Evolutionary conservation across 2,113 vertebrate genomes (phyloP).

Genomic region (Pedionomus torquatus): DNA sequence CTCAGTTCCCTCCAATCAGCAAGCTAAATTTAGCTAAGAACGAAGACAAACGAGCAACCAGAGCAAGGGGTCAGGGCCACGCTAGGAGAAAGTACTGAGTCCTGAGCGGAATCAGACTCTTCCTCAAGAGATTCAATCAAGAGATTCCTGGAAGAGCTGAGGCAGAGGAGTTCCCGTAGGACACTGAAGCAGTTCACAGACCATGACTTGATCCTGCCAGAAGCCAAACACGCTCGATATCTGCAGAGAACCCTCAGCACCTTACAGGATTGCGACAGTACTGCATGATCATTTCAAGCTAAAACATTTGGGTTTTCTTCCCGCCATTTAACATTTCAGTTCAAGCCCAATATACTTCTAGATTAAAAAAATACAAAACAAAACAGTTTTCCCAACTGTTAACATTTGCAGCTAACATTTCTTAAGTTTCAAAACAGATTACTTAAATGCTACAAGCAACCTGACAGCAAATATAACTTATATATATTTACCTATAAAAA

Average conservation of each 20-base stretch:
- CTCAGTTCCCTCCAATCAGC: neutral
- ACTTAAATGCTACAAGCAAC: neutral
- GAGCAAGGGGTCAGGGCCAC: neutral
- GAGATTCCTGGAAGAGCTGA: neutral
- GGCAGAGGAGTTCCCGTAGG: neutral
- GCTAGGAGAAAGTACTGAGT: neutral
- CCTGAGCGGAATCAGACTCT: neutral
- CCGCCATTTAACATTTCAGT: neutral
- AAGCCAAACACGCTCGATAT: neutral
- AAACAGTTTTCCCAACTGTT: neutral
- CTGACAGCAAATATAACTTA: neutral
- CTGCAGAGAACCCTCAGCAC: neutral
- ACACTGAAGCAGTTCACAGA: neutral
- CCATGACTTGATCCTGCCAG: neutral
- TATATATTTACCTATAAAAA: neutral
- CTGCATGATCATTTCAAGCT: neutral
- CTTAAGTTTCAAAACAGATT: neutral
- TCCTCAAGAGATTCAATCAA: neutral
- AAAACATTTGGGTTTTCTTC: neutral
- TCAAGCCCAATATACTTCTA: neutral
- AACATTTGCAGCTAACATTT: rapidly evolving
- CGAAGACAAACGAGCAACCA: neutral
- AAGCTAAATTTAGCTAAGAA: neutral
- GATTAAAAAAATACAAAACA: neutral
- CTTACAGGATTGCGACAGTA: neutral